Base-by-base conservation (phyloP, 2,888 invertebrate species). In the Hyles lineata region DNA sequence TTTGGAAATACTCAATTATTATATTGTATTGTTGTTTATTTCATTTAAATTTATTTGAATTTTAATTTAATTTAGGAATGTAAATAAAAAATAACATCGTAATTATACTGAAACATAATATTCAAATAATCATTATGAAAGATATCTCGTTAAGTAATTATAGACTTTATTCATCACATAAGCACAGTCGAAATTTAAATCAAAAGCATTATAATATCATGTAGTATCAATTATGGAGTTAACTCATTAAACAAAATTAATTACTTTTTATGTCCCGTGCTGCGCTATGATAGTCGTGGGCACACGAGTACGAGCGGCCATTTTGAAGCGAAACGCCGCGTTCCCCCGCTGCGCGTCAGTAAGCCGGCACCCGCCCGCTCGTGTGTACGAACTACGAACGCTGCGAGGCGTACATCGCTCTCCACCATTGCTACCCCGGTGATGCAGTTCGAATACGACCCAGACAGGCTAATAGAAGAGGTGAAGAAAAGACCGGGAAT, bases 361-460 rank as follows among this genome's bases (percentile, higher is more conserved):
- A 90, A 89, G 88, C 85, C 88, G 87, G 81, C 88, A 85, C 83
- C 83, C 88, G 91, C 91, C 84, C 87, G 90, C 85, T 82, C 83
- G 88, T 86, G 82, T 87, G 80, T 83, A 87, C 85, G 78, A 77
- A 77, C 77, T 83, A 87, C 85, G 78, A 77, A 77, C 77, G 77
- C 76, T 77, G 21, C 21, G 6, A 17, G 17, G n/a, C n/a, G 23
- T 50, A 50, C 23, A 43, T 21, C 62, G 63, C 35, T 43, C 9
- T 35, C n/a, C n/a, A 35, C 9, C 43, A 8, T 50, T 23, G 11
- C 11, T 43, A 67, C 58, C 9, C 35, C 70, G 55, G 78, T 70
- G 63, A 91, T 93, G 89, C 92, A 93, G 78, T 93, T 92, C 74
- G 94, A 94, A 87, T 94, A 92, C 79, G 94, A 94, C 71, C 93